phyloP scores from a whole-genome alignment of 92 coral and sea anemone genomes.

The Zoanthus sansibaricus region DNA sequence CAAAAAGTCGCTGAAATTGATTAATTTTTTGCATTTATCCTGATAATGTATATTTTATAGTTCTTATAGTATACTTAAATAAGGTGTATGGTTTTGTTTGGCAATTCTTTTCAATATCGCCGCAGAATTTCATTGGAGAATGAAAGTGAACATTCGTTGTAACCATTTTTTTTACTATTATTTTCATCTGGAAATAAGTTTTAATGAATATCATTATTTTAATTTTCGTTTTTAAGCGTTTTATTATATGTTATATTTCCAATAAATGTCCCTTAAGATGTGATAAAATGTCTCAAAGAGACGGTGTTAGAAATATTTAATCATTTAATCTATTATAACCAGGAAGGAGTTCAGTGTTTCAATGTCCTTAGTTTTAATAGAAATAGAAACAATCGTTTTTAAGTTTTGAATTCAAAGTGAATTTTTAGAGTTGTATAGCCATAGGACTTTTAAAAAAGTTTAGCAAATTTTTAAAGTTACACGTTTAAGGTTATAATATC shows the following conservation, averaged over 20 bases:
- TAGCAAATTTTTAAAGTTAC: not conserved
- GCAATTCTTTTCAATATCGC: too few relatives aligned
- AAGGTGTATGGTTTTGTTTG: too few relatives aligned
- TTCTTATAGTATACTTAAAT: too few relatives aligned
- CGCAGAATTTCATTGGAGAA: too few relatives aligned
- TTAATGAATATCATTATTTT: not conserved
- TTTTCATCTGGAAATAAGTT: too few relatives aligned
- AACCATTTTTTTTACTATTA: too few relatives aligned
- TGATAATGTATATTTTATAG: too few relatives aligned
- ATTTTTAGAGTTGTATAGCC: not conserved
- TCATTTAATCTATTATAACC: not conserved
- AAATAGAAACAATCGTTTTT: not conserved
- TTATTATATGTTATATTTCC: not conserved
- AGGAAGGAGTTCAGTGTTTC: not conserved
- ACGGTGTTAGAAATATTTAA: not conserved
- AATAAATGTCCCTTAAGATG: not conserved
- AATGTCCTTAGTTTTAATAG: not conserved
- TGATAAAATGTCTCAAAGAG: constrained; percentile 11
- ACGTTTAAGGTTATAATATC: not conserved
- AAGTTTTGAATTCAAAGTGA: not conserved
- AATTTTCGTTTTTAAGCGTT: not conserved
- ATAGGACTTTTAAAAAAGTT: not conserved
- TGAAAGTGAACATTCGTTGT: too few relatives aligned
- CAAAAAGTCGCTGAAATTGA: too few relatives aligned
- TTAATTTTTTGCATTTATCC: too few relatives aligned